Evolutionary conservation across 2,888 invertebrate species (phyloP).

Genomic region (Drosophila suboccidentalis): DNA sequence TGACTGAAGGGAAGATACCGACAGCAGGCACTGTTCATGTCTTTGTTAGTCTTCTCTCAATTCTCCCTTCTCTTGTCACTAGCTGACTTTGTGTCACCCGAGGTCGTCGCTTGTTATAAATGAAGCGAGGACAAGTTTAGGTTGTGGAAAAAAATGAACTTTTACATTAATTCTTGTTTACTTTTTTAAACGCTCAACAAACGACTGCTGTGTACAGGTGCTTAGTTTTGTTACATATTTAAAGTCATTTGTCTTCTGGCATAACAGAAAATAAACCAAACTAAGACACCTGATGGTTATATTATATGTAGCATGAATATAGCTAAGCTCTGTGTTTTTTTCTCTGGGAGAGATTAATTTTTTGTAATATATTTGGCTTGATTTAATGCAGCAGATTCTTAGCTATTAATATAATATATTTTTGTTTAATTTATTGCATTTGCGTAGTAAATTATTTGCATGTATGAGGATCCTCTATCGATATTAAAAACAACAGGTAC

Average conservation of each 20-base stretch:
- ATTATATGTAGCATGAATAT: background rate
- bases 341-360: background rate
- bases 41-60: slow-evolving; percentile 27
- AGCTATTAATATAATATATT: no score
- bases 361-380: background rate
- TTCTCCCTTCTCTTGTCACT: background rate
- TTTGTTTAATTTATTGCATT: background rate
- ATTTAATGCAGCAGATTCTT: no score
- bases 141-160: slow-evolving; percentile 4
- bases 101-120: slow-evolving; percentile 65
- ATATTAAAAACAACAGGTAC: no score
- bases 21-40: slow-evolving; percentile 36
- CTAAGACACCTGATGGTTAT: slow-evolving; percentile 12
- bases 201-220: slow-evolving; percentile 44
- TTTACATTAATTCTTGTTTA: slow-evolving; percentile 72
- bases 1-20: slow-evolving; percentile 45
- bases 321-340: slow-evolving; percentile 2
- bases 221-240: slow-evolving; percentile 30
- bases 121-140: slow-evolving; percentile 51
- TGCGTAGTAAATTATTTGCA: no score
- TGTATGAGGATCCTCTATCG: no score
- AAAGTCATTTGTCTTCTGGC: slow-evolving; percentile 54
- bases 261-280: slow-evolving; percentile 7
- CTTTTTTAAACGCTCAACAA: slow-evolving; percentile 69
- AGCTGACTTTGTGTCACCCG: slow-evolving; percentile 50